phyloP scores from a whole-genome alignment of 2,113 vertebrate species.

The Brienomyrus brachyistius region DNA sequence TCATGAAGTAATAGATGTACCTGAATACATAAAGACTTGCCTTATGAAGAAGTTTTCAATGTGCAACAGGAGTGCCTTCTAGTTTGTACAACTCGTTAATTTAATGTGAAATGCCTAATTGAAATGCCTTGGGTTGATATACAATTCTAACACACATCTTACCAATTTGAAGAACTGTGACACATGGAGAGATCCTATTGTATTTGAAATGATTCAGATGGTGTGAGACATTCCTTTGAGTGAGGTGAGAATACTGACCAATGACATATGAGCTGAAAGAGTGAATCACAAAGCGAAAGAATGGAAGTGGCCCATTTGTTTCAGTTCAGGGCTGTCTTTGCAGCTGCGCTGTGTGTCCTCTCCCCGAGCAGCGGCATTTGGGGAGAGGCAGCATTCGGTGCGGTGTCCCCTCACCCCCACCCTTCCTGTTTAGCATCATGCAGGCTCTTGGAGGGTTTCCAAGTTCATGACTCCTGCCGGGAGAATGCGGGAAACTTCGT shows the following conservation, averaged over 20 bases:
- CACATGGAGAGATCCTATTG: background rate
- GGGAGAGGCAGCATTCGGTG: background rate
- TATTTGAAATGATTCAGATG: background rate
- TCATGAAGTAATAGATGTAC: background rate
- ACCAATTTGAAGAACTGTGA: background rate
- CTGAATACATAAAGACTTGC: background rate
- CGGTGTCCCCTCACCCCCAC: background rate
- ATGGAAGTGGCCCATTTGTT: background rate
- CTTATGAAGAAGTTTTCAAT: background rate
- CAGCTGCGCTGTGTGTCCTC: background rate
- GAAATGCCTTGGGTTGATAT: background rate
- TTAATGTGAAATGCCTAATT: background rate
- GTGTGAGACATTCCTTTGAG: background rate
- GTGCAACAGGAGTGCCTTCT: background rate
- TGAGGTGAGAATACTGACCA: background rate
- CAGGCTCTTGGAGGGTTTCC: background rate
- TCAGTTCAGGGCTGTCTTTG: background rate
- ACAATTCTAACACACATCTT: background rate
- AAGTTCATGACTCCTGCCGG: background rate
- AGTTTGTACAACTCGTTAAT: background rate
- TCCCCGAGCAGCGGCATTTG: background rate
- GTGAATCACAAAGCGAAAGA: background rate
- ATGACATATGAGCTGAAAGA: background rate
- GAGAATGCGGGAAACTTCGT: background rate
- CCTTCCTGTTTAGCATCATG: conserved; percentile 8